A percentile compares a stretch with the other conserved stretches of the same genome.
Evolutionary conservation across 2,797 vertebrate species (phyloP).

Genomic region (Mus spretus): DNA sequence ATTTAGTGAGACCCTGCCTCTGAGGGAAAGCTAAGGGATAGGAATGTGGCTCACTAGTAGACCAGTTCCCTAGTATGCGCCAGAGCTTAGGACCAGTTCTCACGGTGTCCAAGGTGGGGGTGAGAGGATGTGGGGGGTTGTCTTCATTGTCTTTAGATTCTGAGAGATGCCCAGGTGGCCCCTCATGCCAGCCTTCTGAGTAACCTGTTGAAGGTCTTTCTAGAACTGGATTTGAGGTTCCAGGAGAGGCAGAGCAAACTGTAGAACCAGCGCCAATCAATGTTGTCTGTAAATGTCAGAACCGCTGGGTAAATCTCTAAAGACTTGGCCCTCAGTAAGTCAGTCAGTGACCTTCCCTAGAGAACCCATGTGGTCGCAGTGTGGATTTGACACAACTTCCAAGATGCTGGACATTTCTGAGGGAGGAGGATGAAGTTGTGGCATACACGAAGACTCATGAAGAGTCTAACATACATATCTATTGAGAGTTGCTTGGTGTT

Average conservation of each 20-base stretch:
- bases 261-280: not conserved
- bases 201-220: not conserved
- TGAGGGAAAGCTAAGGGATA: not conserved
- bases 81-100: not conserved
- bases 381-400: rapidly evolving
- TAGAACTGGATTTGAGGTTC: not conserved
- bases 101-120: not conserved
- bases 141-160: not conserved
- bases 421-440: not conserved
- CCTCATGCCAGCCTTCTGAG: not conserved
- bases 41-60: not conserved
- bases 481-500: not conserved
- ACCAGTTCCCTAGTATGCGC: not conserved
- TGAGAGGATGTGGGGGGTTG: not conserved
- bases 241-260: not conserved
- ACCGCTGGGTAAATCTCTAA: not conserved
- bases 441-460: no score
- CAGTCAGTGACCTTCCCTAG: not conserved
- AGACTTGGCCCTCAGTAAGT: not conserved
- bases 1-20: not conserved
- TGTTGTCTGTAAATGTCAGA: not conserved
- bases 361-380: not conserved
- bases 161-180: not conserved
- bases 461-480: not conserved
- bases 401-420: not conserved